Conservation (phyloP, 2,888 invertebrate species). For the Tetranychus truncatus region DNA sequence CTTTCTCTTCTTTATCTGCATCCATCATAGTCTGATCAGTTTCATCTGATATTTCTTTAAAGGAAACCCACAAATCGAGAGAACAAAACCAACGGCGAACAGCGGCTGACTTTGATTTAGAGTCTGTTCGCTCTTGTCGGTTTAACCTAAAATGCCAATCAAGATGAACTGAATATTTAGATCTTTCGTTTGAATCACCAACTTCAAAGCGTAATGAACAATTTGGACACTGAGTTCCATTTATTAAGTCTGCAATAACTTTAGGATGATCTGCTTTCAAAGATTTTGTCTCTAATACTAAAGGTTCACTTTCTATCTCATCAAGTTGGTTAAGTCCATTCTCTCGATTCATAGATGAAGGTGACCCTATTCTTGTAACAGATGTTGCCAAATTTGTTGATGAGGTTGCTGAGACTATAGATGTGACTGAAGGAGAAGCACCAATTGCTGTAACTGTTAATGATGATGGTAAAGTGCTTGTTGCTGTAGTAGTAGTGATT, state of each 20-base stretch:
- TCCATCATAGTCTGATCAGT: constrained; percentile 34
- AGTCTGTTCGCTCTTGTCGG: constrained; percentile 50
- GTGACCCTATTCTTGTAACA: neutral
- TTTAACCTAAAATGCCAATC: constrained; percentile 98
- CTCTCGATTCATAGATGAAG: neutral
- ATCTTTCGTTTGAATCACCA: constrained; percentile 44
- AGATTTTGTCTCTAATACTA: constrained; percentile 14
- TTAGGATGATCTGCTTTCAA: constrained; percentile 41
- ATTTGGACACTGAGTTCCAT: constrained; percentile 85
- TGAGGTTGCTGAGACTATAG: neutral
- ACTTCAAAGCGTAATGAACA: constrained; percentile 68
- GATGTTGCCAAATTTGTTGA: neutral
- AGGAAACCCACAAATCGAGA: constrained; percentile 19
- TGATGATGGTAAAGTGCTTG: neutral
- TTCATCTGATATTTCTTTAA: constrained; percentile 37
- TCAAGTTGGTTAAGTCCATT: neutral
- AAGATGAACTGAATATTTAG: constrained; percentile 71
- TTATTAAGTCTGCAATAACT: constrained; percentile 51
- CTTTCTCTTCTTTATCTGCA: constrained; percentile 11
- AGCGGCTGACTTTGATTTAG: neutral
- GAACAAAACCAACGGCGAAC: constrained; percentile 18
- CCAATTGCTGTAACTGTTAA: neutral
- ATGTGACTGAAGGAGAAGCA: neutral
- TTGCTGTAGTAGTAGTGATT: neutral
- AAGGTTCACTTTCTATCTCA: constrained; percentile 11